Percentiles rank a stretch among this genome's conserved stretches.
Evolutionary conservation across 1,140 invertebrate genomes (phyloP).

Genomic region (Dryas iulia): DNA sequence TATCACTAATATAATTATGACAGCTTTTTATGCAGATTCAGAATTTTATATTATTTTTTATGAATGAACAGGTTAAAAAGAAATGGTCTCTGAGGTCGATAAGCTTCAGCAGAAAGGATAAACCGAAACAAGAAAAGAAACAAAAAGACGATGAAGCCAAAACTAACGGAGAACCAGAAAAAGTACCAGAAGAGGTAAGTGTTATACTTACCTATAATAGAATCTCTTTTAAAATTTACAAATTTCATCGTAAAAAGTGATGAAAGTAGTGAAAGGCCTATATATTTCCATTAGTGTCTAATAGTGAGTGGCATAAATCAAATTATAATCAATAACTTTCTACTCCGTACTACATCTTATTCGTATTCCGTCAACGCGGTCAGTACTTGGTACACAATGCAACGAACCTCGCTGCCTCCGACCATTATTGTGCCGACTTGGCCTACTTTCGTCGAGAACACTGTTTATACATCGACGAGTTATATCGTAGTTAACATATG

Average conservation of each 20-base stretch:
- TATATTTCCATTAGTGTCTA: constrained; percentile 5
- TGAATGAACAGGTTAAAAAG: constrained; percentile 84
- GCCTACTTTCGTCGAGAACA: constrained; percentile 46
- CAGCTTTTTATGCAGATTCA: too few species aligned
- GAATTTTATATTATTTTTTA: not conserved
- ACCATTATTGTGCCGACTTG: constrained; percentile 39
- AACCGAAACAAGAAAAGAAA: constrained; percentile 88
- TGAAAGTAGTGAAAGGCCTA: constrained; percentile 17
- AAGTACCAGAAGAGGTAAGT: constrained; percentile 79
- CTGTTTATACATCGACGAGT: constrained; percentile 31
- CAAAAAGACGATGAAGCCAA: constrained; percentile 78
- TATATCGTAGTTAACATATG: constrained; percentile 30
- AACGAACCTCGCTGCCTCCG: constrained; percentile 30
- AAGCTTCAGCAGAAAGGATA: constrained; percentile 92
- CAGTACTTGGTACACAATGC: constrained; percentile 19
- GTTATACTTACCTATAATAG: not conserved
- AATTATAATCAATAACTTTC: constrained; percentile 48
- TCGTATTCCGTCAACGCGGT: constrained; percentile 48
- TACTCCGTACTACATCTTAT: constrained; percentile 47
- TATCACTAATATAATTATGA: too few species aligned
- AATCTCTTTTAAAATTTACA: not conserved
- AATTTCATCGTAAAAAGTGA: not conserved
- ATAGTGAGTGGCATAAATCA: constrained; percentile 32
- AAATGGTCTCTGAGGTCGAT: constrained; percentile 93
- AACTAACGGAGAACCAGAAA: constrained; percentile 78